Evolutionary conservation across 37 sponge, comb jelly and placozoan genomes (phyloP), one percentile per base, ranked within the genome.

Genomic region (Aphrocallistes beatrix): DNA sequence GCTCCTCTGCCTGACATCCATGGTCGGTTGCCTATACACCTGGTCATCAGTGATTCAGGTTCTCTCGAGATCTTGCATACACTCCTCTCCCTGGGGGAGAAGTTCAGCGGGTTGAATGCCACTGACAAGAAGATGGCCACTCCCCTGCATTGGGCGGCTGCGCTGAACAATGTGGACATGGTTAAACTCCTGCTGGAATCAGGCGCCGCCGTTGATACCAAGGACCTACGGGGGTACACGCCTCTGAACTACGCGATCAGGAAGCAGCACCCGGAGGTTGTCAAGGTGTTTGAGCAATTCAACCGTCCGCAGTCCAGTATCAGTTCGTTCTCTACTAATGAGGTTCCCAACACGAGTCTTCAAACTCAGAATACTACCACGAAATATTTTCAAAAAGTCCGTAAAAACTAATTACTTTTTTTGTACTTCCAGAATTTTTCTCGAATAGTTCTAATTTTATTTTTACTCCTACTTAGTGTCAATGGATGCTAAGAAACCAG

Each of bases 71-170:
- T 60, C 17, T 13, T 60, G 34, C 75, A 60, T 30, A 60, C 21
- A 8, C 8, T 60, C n/a, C 75, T 60, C 10, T 19, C 75, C 21
- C 34, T 60, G 17, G 75, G 75, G 25, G 32, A 60, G 10, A 3
- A 60, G 34, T 60, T 25, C 34, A 60, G 75, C 75, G 75, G 75
- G 10, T 25, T 60, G 3, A 60, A 60, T 30, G 10, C 75, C 28
- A 60, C 75, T 1, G 75, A 60, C 21, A 60, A 60, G 34, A 60
- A 60, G 75, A 60, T 60, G 75, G 75, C 75, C n/a, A 60, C 75
- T 3, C 32, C 75, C 25, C 34, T 60, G 34, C 75, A 60, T 28
- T 60, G 75, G 75, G 75, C 75, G 6, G 75, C 75, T 32, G 75
- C 75, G 34, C 75, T 60, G 3, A 60, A 60, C 75, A 60, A 60